These are phyloP conservation scores for Pitta sordida DNA, from an alignment of 2,113 vertebrate genomes.

Conservation along the genomic window DNA sequence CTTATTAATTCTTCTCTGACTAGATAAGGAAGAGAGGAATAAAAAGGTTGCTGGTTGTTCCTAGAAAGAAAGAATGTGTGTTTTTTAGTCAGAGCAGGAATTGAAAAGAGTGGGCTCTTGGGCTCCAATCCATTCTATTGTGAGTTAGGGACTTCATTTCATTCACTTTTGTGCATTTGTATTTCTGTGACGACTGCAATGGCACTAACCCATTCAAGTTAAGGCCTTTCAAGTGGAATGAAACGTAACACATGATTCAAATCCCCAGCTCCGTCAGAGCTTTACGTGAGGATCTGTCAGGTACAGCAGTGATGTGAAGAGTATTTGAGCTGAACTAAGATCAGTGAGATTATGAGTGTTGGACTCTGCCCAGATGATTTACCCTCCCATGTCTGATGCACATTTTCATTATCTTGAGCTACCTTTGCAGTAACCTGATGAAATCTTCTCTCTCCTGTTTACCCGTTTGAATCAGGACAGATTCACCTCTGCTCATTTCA, in stretches of 20 bases:
- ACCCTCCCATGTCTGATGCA: fast-evolving
- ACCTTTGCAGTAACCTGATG: no score
- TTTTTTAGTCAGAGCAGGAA: slow-evolving; percentile 1
- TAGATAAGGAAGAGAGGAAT: neutral
- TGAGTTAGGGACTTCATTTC: neutral
- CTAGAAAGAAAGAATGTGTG: slow-evolving; percentile 7
- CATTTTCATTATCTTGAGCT: neutral
- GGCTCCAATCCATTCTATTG: neutral
- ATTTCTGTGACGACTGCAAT: neutral
- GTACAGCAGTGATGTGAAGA: fast-evolving
- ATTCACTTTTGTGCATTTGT: neutral
- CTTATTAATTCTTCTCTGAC: slow-evolving; percentile 18
- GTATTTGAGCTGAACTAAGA: neutral
- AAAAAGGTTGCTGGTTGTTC: neutral
- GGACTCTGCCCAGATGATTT: neutral
- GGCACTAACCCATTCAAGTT: neutral
- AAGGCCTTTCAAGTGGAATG: neutral
- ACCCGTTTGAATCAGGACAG: neutral
- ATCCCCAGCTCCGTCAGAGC: neutral
- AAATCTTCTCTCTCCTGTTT: neutral
- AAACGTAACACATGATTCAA: neutral
- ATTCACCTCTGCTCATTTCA: neutral
- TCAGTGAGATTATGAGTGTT: neutral
- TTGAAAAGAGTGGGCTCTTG: neutral
- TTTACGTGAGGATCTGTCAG: neutral